Base-by-base conservation (phyloP, 2,888 invertebrate species). In the Lasioglossum malachurum region DNA sequence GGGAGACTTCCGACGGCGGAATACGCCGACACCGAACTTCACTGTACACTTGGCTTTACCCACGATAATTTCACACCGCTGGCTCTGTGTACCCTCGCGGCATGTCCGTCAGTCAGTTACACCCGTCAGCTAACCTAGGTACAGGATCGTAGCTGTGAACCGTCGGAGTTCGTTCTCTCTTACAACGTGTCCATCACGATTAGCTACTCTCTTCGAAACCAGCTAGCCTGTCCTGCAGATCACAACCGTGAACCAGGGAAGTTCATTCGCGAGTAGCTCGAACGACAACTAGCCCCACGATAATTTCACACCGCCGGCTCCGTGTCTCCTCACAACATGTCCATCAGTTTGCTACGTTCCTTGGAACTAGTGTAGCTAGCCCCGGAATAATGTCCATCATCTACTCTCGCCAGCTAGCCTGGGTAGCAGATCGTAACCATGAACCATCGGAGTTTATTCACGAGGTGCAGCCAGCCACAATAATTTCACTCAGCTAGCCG, bases 11-110 rank as follows among this genome's bases (percentile, higher is more conserved):
- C 84, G 57, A 49, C 41, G 69, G 35, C 72, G 38, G 35, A 53
- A 64, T 23, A n/a, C 78, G 44, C 64, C 71, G 53, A 19, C 77
- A 27, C 64, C 31, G 44, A 82, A 83, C 75, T 86, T 87, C 75
- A 71, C 83, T 60, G 57, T 46, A 46, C 82, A 83, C 80, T 64
- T 64, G 57, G n/a, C 19, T 44, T 31, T 10, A 35, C 2, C 75
- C 64, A 31, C 64, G 14, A 44, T 14, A 81, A 84, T 72, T 78
- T 72, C 81, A 49, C 84, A 67, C 35, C 23, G 64, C 60, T 31
- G 49, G 19, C 12, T 38, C 67, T 12, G 38, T 49, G 35, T 49
- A 27, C 23, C 23, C 41, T 57, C 41, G 19, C 57, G 16, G 53
- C 64, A 19, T 31, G 19, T 35, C n/a, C 46, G 27, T 44, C 31